Conservation (phyloP, 2,797 vertebrate genomes). For the Neosilurus hyrtlii region DNA sequence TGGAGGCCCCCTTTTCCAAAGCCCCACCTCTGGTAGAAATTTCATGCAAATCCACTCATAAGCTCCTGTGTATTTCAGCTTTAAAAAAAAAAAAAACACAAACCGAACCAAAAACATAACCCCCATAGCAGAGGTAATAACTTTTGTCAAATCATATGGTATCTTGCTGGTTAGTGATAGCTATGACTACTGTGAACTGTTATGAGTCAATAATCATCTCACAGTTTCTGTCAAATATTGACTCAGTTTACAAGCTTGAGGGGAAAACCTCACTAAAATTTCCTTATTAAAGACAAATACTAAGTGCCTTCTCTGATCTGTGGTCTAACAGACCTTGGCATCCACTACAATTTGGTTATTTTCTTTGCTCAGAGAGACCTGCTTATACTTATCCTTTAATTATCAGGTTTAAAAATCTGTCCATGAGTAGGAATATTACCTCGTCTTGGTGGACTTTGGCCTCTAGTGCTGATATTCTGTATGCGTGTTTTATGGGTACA, state of each 20-base stretch:
- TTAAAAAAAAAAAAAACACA: too few species aligned
- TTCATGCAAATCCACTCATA: too few species aligned
- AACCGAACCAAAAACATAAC: too few species aligned
- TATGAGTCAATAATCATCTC: not conserved
- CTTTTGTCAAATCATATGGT: not conserved
- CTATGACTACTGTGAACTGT: not conserved
- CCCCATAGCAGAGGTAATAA: not conserved
- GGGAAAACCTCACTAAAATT: not conserved
- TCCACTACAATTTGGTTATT: not conserved
- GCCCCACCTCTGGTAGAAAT: too few species aligned
- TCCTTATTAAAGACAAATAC: not conserved
- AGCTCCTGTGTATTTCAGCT: too few species aligned
- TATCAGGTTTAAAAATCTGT: not conserved
- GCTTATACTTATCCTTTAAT: not conserved
- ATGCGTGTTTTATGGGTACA: not conserved
- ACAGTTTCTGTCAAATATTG: not conserved
- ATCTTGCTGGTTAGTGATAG: not conserved
- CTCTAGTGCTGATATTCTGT: not conserved
- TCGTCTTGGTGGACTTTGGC: not conserved
- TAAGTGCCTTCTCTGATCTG: not conserved
- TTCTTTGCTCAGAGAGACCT: not conserved
- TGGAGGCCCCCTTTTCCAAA: too few species aligned
- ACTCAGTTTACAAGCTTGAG: not conserved
- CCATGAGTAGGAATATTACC: not conserved
- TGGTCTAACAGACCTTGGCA: not conserved